phyloP scores from a whole-genome alignment of 2,888 invertebrate genomes.

The Macropis europaea region DNA sequence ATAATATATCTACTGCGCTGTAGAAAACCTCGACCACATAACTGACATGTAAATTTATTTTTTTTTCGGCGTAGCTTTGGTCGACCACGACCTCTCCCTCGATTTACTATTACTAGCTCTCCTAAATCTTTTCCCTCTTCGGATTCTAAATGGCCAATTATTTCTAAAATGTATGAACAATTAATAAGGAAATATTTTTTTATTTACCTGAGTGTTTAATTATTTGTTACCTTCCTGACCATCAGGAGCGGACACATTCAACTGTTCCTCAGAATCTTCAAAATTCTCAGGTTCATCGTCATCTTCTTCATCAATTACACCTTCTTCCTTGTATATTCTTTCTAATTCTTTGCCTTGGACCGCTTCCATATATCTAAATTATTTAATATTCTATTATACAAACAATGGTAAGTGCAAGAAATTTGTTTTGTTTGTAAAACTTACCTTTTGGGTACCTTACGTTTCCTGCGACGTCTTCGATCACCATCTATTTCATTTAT shows the following conservation, averaged over 20 bases:
- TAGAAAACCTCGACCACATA: constrained; percentile 81
- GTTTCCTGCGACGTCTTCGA: constrained; percentile 83
- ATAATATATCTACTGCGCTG: constrained; percentile 80
- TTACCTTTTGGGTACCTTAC: constrained; percentile 84
- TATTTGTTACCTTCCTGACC: constrained; percentile 68
- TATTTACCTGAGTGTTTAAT: background rate
- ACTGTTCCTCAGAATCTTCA: constrained; percentile 67
- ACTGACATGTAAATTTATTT: constrained; percentile 80
- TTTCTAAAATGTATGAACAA: constrained; percentile 73
- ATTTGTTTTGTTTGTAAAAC: background rate
- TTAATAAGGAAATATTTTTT: background rate
- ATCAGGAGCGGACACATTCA: constrained; percentile 64
- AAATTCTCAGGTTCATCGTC: constrained; percentile 47
- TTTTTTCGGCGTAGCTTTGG: constrained; percentile 80
- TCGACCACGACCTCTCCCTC: constrained; percentile 82
- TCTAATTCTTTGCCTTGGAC: constrained; percentile 88
- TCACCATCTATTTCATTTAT: constrained; percentile 80
- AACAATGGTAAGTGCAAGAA: background rate
- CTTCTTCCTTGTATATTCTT: constrained; percentile 87
- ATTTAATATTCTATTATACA: constrained; percentile 18
- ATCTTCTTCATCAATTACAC: constrained; percentile 84
- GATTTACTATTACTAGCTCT: constrained; percentile 83
- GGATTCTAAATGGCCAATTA: constrained; percentile 86
- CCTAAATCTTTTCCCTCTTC: constrained; percentile 83
- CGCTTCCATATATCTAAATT: constrained; percentile 77